Base-by-base conservation (phyloP, 2,113 vertebrate genomes). In the Anolis sagrei region DNA sequence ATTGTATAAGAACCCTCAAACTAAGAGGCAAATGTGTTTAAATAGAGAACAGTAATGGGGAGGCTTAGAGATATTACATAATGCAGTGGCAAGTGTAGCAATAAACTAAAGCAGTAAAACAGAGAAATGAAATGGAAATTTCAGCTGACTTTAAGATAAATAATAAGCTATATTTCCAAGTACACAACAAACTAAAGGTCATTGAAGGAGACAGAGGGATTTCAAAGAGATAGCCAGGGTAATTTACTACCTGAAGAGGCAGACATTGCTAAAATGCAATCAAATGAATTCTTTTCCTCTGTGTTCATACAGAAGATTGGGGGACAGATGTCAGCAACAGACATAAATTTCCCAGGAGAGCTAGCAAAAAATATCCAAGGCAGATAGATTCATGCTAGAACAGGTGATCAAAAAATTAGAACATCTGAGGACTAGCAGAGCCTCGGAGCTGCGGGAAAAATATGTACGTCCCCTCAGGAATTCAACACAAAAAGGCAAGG, bases 161-260 rank as follows among this genome's bases (percentile, higher is more conserved):
- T 92, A 93, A 92, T 77, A 91, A 92, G 88, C 87, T 10, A 82
- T 88, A 87, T 72, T 91, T 92, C 91, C 75, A 90, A 92, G 88
- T 91, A 86, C 34, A 23, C 66, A 78, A 86, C 78, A 89, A 94
- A 92, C 58, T 87, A 91, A 91, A 96, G 93, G 93, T 95, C 91
- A 91, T 36, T 90, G 80, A 83, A 89, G 93, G 89, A 94, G 75
- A 92, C 25, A 89, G 81, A 82, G 32, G 81, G 92, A 93, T 94
- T 95, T 95, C 90, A 93, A 90, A 94, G 75, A 94, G 74, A 86
- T 36, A 79, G 80, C 29, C 93, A 88, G 81, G 79, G 81, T 92
- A 95, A 96, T 96, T 95, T 94, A 89, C 89, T 92, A 92, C 92
- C 91, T 90, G 89, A 88, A 94, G 92, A 96, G 83, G 88, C 85